Percentiles rank a stretch among this genome's conserved stretches.
Conservation (phyloP, 1,140 invertebrate species). For the Camponotus pennsylvanicus region DNA sequence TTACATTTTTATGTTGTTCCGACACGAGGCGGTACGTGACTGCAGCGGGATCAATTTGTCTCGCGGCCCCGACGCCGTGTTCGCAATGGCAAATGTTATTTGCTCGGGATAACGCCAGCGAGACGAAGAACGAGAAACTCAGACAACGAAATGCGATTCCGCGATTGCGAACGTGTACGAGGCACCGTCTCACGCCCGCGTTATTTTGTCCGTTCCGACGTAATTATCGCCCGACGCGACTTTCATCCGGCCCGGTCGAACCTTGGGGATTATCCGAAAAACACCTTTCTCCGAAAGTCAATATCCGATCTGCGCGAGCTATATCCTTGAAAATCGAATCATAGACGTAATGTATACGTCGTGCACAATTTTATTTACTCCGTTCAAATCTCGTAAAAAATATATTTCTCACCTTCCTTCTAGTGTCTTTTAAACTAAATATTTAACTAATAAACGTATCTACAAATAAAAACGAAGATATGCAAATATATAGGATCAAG, state of each 20-base stretch:
- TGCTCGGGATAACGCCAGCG: conserved; percentile 72
- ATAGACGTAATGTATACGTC: no score
- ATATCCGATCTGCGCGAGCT: background rate
- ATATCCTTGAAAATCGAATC: background rate
- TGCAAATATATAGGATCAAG: background rate
- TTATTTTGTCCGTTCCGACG: conserved; percentile 30
- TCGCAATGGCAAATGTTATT: conserved; percentile 79
- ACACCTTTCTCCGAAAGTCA: background rate
- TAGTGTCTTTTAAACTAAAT: background rate
- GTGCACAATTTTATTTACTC: background rate
- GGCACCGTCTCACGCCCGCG: conserved; percentile 5
- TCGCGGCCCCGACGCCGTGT: conserved; percentile 66
- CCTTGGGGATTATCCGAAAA: conserved; percentile 11
- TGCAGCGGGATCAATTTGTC: conserved; percentile 77
- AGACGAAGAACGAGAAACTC: conserved; percentile 62
- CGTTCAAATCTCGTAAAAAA: background rate
- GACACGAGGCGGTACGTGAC: conserved; percentile 74
- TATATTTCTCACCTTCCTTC: background rate
- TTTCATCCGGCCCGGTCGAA: conserved; percentile 7
- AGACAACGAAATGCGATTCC: conserved; percentile 66
- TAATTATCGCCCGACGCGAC: conserved; percentile 51
- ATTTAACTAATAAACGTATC: background rate
- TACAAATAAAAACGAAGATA: background rate
- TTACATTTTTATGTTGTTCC: conserved; percentile 79
- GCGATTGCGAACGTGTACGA: conserved; percentile 55